Evolutionary conservation across 2,113 vertebrate species (phyloP).

Genomic region (Pelecanoides urinatrix): DNA sequence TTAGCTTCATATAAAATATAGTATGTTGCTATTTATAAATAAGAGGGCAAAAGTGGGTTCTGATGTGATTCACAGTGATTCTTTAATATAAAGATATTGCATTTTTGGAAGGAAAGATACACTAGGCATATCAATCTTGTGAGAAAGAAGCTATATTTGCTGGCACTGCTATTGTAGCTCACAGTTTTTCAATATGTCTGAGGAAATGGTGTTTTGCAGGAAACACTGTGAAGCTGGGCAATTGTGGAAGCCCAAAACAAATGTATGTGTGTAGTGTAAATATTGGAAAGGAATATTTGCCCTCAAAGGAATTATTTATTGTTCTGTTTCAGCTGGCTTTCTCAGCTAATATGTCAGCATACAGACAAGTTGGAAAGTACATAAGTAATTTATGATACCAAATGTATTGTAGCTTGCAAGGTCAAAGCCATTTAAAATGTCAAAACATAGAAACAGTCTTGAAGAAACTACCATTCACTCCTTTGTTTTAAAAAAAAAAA

Average conservation of each 20-base stretch:
- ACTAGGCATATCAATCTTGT: background rate
- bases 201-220: background rate
- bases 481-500: background rate
- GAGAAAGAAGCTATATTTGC: background rate
- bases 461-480: background rate
- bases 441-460: background rate
- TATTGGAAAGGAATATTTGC: background rate
- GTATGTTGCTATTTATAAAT: background rate
- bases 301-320: conserved; percentile 12
- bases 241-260: background rate
- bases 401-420: background rate
- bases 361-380: background rate
- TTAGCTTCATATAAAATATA: background rate
- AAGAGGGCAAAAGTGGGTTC: background rate
- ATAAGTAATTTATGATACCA: background rate
- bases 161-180: background rate
- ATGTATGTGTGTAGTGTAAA: background rate
- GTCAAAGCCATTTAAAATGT: background rate
- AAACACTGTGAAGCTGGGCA: background rate
- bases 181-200: background rate
- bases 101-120: background rate
- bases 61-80: background rate
- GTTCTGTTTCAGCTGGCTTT: conserved; percentile 27
- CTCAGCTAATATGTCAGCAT: background rate
- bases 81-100: background rate